phyloP scores from a whole-genome alignment of 2,113 vertebrate genomes.

The Callipepla californica region DNA sequence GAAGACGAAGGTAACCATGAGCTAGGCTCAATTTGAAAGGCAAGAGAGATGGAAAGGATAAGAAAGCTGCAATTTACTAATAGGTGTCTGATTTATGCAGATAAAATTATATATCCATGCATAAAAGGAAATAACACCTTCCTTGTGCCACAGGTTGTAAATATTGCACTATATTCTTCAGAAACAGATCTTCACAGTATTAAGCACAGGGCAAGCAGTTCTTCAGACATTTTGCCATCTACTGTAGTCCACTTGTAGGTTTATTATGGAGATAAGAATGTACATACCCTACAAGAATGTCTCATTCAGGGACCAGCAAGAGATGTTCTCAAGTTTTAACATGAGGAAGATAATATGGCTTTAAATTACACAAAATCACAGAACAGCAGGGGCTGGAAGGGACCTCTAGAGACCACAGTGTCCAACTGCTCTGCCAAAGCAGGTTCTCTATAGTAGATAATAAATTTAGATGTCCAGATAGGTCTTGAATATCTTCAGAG shows the following conservation, averaged over 20 bases:
- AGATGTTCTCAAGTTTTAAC: not conserved
- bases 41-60: not conserved
- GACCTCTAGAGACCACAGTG: too few relatives aligned
- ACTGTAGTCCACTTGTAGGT: not conserved
- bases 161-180: not conserved
- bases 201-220: not conserved
- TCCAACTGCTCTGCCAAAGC: too few relatives aligned
- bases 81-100: not conserved
- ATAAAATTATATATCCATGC: not conserved
- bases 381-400: too few relatives aligned
- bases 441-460: too few relatives aligned
- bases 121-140: not conserved
- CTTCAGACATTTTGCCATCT: not conserved
- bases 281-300: not conserved
- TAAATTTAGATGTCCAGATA: too few relatives aligned
- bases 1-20: not conserved
- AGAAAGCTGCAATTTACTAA: not conserved
- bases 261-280: not conserved
- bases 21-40: not conserved
- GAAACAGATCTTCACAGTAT: accelerated
- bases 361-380: not conserved
- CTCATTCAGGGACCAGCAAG: not conserved
- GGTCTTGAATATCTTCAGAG: too few relatives aligned
- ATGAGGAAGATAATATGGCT: not conserved
- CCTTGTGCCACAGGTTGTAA: not conserved